Base-by-base conservation (phyloP, 1,140 invertebrate species). In the Agraylea sexmaculata region DNA sequence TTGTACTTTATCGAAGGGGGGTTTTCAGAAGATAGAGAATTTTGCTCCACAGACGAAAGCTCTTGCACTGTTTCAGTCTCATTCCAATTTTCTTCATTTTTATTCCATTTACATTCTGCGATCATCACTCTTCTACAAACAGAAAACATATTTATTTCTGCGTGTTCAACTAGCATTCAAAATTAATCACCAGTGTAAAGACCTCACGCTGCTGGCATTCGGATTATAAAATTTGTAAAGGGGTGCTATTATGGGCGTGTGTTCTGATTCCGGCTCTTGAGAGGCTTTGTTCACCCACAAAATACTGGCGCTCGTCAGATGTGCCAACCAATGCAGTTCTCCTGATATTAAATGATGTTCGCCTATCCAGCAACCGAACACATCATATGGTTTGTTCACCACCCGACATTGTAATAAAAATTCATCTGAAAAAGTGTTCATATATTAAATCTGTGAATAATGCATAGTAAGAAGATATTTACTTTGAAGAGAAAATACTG, bases 311-410 rank as follows among this genome's bases (percentile, higher is more conserved):
- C 81, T 87, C 16, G 86, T 77, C 40, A 87, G 59, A 56, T 86
- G 77, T 7, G 80, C 81, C 19, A 87, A 60, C 81, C 83, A 87
- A 52, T 78, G 73, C 2, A 88, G 61, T 53, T 85, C 78, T 29
- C 87, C 86, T 15, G 85, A 88, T 29, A 91, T 56, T 4, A 90
- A 63, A 60, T 87, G 81, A 47, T 74, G 73, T 52, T 89, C 83
- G 54, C 80, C 86, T 52, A 85, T 89, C 87, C 87, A 91, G 25
- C 83, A 82, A 12, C 87, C 87, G 65, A 89, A 89, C 48, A 89
- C 82, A 60, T 90, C 86, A 53, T 87, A 89, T 0, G 87, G 87
- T 46, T 87, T 86, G 64, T 88, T 90, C 16, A 77, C 70, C 4
- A 89, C 79, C 37, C 85, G 67, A 52, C 85, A 87, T 53, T 87